These are phyloP conservation scores for Loxodonta africana DNA, from an alignment of 2,113 vertebrate species.

Conservation along the genomic window DNA sequence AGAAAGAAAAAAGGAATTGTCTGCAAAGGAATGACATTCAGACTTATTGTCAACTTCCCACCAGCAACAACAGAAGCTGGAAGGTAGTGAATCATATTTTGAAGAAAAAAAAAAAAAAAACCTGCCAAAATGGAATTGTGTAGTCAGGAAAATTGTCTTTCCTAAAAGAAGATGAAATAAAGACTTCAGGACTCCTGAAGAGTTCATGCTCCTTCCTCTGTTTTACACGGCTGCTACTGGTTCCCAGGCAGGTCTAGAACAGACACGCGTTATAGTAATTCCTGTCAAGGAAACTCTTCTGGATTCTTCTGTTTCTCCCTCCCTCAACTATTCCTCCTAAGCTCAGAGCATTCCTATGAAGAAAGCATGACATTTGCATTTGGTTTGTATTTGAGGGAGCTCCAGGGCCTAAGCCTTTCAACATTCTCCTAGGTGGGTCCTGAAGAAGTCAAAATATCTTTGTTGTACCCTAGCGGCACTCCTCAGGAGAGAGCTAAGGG, in stretches of 20 bases:
- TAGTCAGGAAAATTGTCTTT: background rate
- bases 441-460: rapidly evolving
- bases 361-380: background rate
- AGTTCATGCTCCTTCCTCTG: background rate
- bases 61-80: background rate
- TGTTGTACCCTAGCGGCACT: rapidly evolving
- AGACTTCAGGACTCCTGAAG: background rate
- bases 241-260: background rate
- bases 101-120: background rate
- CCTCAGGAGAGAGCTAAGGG: background rate
- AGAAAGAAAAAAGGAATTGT: background rate
- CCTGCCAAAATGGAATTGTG: background rate
- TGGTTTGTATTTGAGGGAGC: background rate
- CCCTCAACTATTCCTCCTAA: background rate
- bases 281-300: background rate
- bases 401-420: background rate
- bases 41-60: background rate
- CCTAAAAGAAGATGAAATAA: background rate
- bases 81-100: background rate
- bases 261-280: background rate
- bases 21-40: background rate
- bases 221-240: no score
- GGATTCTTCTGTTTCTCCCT: background rate
- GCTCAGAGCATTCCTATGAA: background rate
- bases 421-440: background rate